Evolutionary conservation across 2,888 invertebrate genomes (phyloP).

Genomic region (Apodemia hepburni): DNA sequence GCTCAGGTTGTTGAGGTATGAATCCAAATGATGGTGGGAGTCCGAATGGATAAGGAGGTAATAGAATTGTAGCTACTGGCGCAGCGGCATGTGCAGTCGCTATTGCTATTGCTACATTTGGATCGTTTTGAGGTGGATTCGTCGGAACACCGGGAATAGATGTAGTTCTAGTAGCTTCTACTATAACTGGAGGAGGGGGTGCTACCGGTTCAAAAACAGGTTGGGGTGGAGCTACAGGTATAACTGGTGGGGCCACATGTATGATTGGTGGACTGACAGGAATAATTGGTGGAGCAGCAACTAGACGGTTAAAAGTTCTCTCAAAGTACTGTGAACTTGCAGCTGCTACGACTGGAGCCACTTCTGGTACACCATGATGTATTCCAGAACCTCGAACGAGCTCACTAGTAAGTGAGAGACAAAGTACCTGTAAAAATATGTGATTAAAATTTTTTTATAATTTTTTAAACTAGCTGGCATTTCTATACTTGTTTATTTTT

Average conservation of each 20-base stretch:
- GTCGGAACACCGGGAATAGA: conserved; percentile 29
- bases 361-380: conserved; percentile 37
- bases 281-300: conserved; percentile 48
- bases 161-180: conserved; percentile 34
- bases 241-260: conserved; percentile 27
- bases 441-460: neutral
- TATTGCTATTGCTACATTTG: conserved; percentile 64
- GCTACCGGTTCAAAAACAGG: conserved; percentile 34
- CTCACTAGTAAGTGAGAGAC: conserved; percentile 45
- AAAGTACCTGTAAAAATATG: conserved; percentile 48
- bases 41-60: conserved; percentile 69
- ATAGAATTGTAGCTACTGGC: conserved; percentile 63
- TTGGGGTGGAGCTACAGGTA: conserved; percentile 26
- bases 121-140: conserved; percentile 41
- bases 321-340: conserved; percentile 85
- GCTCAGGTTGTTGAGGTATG: conserved; percentile 47
- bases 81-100: conserved; percentile 69
- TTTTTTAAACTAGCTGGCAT: no score
- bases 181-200: conserved; percentile 33
- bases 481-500: no score
- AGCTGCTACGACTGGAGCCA: conserved; percentile 81
- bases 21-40: conserved; percentile 57
- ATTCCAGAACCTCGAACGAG: conserved; percentile 51
- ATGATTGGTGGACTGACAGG: conserved; percentile 24
- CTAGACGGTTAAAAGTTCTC: conserved; percentile 80